Evolutionary conservation across 2,888 invertebrate genomes (phyloP).

Genomic region (Agriotes lineatus): DNA sequence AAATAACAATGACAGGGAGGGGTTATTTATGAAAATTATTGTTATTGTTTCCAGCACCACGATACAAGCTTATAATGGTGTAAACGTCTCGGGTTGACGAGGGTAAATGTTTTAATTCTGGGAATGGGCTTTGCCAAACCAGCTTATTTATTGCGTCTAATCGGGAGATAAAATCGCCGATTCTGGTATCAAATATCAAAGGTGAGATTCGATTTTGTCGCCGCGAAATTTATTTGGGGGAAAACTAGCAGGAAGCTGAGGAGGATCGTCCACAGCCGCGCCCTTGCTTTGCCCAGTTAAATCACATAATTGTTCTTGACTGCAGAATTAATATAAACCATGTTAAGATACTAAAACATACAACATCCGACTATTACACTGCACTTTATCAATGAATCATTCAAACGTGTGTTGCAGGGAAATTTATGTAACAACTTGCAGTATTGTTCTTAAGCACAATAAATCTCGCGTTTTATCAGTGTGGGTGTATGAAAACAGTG

Average conservation of each 20-base stretch:
- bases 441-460: slow-evolving; percentile 49
- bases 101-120: slow-evolving; percentile 29
- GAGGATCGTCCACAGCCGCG: slow-evolving; percentile 12
- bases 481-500: slow-evolving; percentile 51
- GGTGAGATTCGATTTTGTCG: neutral
- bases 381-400: slow-evolving; percentile 41
- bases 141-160: slow-evolving; percentile 1
- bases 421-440: slow-evolving; percentile 49
- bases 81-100: slow-evolving; percentile 34
- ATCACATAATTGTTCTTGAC: slow-evolving; percentile 23
- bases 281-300: neutral
- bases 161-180: neutral
- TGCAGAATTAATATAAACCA: slow-evolving; percentile 26
- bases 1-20: slow-evolving; percentile 48
- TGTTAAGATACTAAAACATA: slow-evolving; percentile 27
- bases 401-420: slow-evolving; percentile 38
- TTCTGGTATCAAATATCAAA: neutral
- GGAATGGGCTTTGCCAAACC: slow-evolving; percentile 10
- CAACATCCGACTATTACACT: slow-evolving; percentile 23
- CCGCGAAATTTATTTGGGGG: neutral
- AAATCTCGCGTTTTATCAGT: slow-evolving; percentile 49
- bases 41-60: slow-evolving; percentile 43
- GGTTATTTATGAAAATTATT: slow-evolving; percentile 49
- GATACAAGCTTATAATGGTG: slow-evolving; percentile 33
- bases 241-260: neutral